These are phyloP conservation scores for Atta colombica DNA, from an alignment of 1,140 invertebrate species.

Conservation along the genomic window DNA sequence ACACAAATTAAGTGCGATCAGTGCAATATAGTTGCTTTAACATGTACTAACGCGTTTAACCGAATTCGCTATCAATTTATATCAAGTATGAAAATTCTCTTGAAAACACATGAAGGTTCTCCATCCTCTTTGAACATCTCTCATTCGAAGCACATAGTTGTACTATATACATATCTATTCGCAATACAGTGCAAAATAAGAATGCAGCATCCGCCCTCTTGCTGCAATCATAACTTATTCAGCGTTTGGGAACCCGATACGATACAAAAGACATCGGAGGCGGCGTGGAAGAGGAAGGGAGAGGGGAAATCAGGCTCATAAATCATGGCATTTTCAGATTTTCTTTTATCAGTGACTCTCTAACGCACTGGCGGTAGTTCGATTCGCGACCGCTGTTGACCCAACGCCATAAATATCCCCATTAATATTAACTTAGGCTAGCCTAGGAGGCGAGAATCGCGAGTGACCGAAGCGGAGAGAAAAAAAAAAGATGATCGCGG, in stretches of 20 bases:
- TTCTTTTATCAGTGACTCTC: constrained; percentile 84
- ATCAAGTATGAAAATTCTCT: background rate
- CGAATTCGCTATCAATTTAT: background rate
- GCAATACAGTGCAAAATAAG: constrained; percentile 38
- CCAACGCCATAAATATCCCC: constrained; percentile 86
- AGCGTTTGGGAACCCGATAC: constrained; percentile 78
- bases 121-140: background rate
- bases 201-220: constrained; percentile 55
- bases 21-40: no score
- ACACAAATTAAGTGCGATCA: no score
- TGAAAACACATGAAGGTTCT: background rate
- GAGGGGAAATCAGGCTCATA: constrained; percentile 75
- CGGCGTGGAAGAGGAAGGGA: background rate
- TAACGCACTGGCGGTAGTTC: constrained; percentile 57
- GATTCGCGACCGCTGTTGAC: constrained; percentile 81
- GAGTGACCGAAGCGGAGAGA: constrained; percentile 70
- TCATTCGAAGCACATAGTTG: background rate
- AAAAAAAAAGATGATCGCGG: constrained; percentile 37
- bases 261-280: constrained; percentile 39
- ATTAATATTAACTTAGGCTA: constrained; percentile 86
- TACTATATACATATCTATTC: background rate
- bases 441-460: constrained; percentile 79
- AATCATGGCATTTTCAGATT: constrained; percentile 86
- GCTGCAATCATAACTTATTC: constrained; percentile 80
- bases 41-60: no score